A percentile compares a stretch with the other conserved stretches of the same genome.
Conservation (phyloP, 2,113 vertebrate species). For the Cochlearius cochlearius region DNA sequence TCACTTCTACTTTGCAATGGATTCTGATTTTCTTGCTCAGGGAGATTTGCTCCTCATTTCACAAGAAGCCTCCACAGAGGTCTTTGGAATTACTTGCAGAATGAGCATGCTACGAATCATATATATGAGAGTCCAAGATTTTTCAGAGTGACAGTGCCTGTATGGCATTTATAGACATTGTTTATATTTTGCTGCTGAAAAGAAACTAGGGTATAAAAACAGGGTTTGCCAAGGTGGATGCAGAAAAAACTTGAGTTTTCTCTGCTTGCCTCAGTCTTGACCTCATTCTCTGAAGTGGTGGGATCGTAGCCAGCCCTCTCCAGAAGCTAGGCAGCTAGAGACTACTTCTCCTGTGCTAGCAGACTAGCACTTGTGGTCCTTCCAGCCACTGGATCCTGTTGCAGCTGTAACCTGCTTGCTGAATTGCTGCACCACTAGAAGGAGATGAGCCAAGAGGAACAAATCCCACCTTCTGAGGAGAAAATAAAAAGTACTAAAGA, state of each 20-base stretch:
- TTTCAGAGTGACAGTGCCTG: background rate
- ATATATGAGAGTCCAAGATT: background rate
- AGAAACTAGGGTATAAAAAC: background rate
- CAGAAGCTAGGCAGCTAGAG: background rate
- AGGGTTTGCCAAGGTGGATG: background rate
- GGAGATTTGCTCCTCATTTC: background rate
- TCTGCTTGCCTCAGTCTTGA: background rate
- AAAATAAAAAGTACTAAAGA: background rate
- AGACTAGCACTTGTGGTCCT: background rate
- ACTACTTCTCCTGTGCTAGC: background rate
- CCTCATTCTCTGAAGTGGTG: background rate
- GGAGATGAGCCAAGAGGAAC: background rate
- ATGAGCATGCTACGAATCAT: background rate
- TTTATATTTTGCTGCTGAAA: background rate
- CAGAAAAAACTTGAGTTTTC: background rate
- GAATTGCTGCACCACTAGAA: background rate
- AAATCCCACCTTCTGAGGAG: background rate
- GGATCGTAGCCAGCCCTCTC: background rate
- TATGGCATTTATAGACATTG: background rate
- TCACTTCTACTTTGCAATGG: background rate
- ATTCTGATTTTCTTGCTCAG: background rate
- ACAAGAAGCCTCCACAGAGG: background rate
- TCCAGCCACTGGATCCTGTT: background rate
- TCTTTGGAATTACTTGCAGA: background rate
- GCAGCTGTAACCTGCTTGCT: background rate